These are phyloP conservation scores for Zaprionus tsacasi DNA, from an alignment of 1,140 invertebrate species.

Conservation along the genomic window DNA sequence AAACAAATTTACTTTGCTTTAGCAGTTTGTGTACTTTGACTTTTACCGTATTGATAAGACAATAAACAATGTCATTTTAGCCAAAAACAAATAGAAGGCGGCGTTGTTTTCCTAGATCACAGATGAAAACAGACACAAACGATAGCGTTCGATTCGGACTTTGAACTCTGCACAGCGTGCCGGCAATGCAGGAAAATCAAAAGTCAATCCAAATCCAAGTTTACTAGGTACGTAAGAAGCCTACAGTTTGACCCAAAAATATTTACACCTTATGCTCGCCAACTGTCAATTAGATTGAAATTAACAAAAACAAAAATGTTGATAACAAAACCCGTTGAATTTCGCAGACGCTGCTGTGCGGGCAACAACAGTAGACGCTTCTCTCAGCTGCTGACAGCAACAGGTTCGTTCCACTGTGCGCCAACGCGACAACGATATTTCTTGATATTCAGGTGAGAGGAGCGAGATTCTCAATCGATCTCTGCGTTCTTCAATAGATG, in stretches of 20 bases:
- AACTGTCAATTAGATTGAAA: constrained; percentile 10
- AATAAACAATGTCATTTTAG: constrained; percentile 10
- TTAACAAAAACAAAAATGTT: neutral
- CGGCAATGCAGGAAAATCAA: constrained; percentile 25
- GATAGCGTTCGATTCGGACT: constrained; percentile 22
- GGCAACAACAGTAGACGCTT: constrained; percentile 20
- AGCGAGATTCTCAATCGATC: neutral
- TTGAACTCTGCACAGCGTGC: constrained; percentile 29
- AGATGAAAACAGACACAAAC: constrained; percentile 18
- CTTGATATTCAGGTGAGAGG: neutral
- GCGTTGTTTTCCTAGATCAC: neutral
- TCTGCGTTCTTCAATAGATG: neutral
- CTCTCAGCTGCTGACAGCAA: constrained; percentile 37
- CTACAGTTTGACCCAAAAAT: neutral
- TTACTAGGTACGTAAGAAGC: constrained; percentile 11
- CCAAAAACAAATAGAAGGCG: neutral
- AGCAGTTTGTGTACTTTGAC: neutral
- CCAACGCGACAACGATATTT: constrained; percentile 2
- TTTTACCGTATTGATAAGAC: constrained; percentile 9
- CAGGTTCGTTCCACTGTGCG: constrained; percentile 52
- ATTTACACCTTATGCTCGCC: neutral
- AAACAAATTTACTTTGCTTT: constrained; percentile 18
- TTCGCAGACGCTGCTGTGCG: constrained; percentile 25
- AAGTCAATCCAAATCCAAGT: neutral
- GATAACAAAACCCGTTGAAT: constrained; percentile 40